Evolutionary conservation across 2,113 vertebrate genomes (phyloP), one percentile per base, ranked within the genome.

Genomic region (Machaerirhynchus nigripectus): DNA sequence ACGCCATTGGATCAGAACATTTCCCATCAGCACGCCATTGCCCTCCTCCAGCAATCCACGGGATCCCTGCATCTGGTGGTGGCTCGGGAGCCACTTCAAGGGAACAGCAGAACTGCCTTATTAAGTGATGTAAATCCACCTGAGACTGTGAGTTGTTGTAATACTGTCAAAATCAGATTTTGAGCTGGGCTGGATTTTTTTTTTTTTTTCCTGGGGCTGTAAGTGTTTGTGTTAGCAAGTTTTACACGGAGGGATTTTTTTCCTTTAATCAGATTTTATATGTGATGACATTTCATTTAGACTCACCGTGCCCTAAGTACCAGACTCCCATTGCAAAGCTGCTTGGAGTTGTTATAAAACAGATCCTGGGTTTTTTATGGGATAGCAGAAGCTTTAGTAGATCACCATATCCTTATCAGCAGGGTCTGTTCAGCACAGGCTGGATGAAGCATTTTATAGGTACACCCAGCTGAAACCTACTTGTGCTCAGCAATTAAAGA

Each of bases 11-110:
- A 99, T 96, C 96, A 98, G 84, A 98, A 97, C 59, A 91, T 99
- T 95, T 99, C 98, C 84, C 99, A 99, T 95, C 99, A 99, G 96
- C 98, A 99, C 96, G 99, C 99, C 4, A 98, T 99, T 55, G 94
- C 97, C 18, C 96, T 99, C 70, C 98, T 99, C 94, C 99, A 99
- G 97, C 98, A 99, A 89, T 96, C 98, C 26, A 97, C 98, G 5
- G 98, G 98, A 60, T 93, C 96, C 39, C 97, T 99, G 96, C 98
- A 97, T 91, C 98, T 99, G 81, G 97, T 99, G 89, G 98, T 99
- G 94, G 99, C 99, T 88, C 98, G 98, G 93, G 98, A 98, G 44
- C 92, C 94, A 3, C 73, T 85, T 47, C 70, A 91, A 64, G 70
- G 87, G 42, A 97, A 56, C 90, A 90, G 93, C 63, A 87, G 89